These are phyloP conservation scores for Anthopleura xanthogrammica DNA, from an alignment of 92 coral and sea anemone species.

Conservation along the genomic window DNA sequence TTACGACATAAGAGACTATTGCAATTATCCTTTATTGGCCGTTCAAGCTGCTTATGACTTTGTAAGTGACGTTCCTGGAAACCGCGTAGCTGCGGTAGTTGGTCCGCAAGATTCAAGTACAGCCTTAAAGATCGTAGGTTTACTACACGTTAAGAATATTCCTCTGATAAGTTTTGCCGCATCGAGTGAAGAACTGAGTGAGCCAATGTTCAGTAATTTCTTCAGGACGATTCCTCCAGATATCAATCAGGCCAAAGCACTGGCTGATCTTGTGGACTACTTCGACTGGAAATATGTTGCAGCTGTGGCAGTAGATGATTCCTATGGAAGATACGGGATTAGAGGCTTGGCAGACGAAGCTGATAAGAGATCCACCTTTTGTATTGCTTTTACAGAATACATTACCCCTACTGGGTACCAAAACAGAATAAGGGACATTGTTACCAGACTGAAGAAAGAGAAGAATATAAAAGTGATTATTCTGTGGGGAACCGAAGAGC, in stretches of 20 bases:
- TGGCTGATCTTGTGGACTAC: constrained; percentile 63
- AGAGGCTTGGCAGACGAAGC: constrained; percentile 57
- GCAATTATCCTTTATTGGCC: constrained; percentile 60
- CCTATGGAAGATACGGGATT: constrained; percentile 71
- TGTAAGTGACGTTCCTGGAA: constrained; percentile 29
- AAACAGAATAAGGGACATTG: constrained; percentile 37
- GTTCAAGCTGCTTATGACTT: constrained; percentile 61
- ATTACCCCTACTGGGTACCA: constrained; percentile 50
- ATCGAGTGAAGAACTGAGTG: constrained; percentile 69
- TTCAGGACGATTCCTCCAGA: constrained; percentile 70
- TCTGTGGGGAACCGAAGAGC: constrained; percentile 63
- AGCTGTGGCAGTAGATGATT: constrained; percentile 62
- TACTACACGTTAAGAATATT: constrained; percentile 56
- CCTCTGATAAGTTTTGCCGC: constrained; percentile 70
- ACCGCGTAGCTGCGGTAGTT: constrained; percentile 50
- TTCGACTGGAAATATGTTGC: constrained; percentile 71
- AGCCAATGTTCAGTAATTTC: constrained; percentile 57
- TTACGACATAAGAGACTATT: constrained; percentile 77
- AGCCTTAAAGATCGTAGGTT: constrained; percentile 56
- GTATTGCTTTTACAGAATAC: constrained; percentile 69
- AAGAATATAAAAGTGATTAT: constrained; percentile 55
- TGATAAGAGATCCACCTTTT: constrained; percentile 49
- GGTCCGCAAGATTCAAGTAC: constrained; percentile 64
- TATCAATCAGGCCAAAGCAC: constrained; percentile 57
- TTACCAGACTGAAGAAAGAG: constrained; percentile 41